These are phyloP conservation scores for Volucella zonaria DNA, from an alignment of 2,888 invertebrate genomes.

Conservation along the genomic window DNA sequence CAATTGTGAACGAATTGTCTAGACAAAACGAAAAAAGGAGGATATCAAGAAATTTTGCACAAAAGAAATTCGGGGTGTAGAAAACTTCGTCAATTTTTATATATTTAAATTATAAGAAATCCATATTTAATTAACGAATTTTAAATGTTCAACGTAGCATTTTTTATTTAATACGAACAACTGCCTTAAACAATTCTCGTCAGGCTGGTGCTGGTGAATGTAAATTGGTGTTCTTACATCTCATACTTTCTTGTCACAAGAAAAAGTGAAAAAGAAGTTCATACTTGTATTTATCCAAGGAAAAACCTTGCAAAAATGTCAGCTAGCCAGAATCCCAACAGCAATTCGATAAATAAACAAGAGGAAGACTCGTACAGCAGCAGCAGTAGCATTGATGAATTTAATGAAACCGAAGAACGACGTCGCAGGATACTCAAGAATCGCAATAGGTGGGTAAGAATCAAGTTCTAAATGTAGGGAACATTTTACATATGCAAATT, in stretches of 20 bases:
- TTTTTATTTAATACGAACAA: slow-evolving; percentile 48
- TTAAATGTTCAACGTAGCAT: slow-evolving; percentile 24
- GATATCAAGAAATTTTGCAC: slow-evolving; percentile 64
- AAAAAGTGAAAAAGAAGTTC: slow-evolving; percentile 62
- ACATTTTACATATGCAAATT: neutral
- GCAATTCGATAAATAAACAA: slow-evolving; percentile 76
- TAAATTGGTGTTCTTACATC: slow-evolving; percentile 71
- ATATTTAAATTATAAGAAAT: slow-evolving; percentile 53
- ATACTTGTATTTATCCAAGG: slow-evolving; percentile 16
- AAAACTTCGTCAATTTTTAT: slow-evolving; percentile 59
- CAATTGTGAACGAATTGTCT: slow-evolving; percentile 60
- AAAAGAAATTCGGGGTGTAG: slow-evolving; percentile 68
- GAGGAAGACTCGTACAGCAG: slow-evolving; percentile 83
- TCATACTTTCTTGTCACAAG: slow-evolving; percentile 65
- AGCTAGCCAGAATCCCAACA: slow-evolving; percentile 79
- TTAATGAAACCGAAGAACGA: slow-evolving; percentile 88
- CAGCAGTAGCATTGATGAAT: slow-evolving; percentile 94
- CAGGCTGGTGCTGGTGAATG: slow-evolving; percentile 74
- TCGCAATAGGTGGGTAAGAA: slow-evolving; percentile 85
- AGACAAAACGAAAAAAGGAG: slow-evolving; percentile 60
- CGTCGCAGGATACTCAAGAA: slow-evolving; percentile 87
- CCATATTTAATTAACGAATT: slow-evolving; percentile 35
- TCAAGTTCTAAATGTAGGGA: neutral
- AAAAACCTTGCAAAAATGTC: slow-evolving; percentile 77
- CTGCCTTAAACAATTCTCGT: slow-evolving; percentile 52